phyloP scores from a whole-genome alignment of 2,113 vertebrate genomes.

The Entelurus aequoreus region DNA sequence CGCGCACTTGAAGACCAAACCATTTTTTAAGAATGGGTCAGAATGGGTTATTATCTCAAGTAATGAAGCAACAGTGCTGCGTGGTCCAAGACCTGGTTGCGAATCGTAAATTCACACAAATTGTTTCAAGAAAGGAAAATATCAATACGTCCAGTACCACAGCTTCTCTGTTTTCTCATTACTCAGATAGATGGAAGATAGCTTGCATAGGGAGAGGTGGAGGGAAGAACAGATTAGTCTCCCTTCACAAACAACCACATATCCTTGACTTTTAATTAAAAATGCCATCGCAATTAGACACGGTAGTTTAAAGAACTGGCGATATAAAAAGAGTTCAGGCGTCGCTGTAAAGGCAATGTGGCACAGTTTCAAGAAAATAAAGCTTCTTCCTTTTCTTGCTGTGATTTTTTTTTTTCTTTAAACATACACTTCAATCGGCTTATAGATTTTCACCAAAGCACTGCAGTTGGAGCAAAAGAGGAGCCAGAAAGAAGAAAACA shows the following conservation, averaged over 20 bases:
- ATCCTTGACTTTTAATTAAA: constrained; percentile 81
- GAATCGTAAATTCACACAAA: constrained; percentile 67
- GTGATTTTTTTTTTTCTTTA: constrained; percentile 55
- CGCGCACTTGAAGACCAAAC: no score
- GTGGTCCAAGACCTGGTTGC: constrained; percentile 44
- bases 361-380: constrained; percentile 67
- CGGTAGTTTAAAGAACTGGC: constrained; percentile 70
- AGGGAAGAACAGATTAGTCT: constrained; percentile 73
- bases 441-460: constrained; percentile 64
- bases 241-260: constrained; percentile 75
- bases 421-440: constrained; percentile 72
- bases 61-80: constrained; percentile 49
- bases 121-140: constrained; percentile 65
- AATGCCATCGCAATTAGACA: constrained; percentile 79
- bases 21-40: no score
- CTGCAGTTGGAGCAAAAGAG: constrained; percentile 53
- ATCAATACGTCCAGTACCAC: constrained; percentile 70
- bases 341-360: constrained; percentile 67
- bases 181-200: constrained; percentile 76
- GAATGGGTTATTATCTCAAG: constrained; percentile 26
- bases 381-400: constrained; percentile 64
- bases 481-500: constrained; percentile 53
- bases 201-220: constrained; percentile 51
- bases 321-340: constrained; percentile 67
- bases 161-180: constrained; percentile 71